These are phyloP conservation scores for Alviniconcha strummeri DNA, from an alignment of 2,888 invertebrate genomes.

Conservation along the genomic window DNA sequence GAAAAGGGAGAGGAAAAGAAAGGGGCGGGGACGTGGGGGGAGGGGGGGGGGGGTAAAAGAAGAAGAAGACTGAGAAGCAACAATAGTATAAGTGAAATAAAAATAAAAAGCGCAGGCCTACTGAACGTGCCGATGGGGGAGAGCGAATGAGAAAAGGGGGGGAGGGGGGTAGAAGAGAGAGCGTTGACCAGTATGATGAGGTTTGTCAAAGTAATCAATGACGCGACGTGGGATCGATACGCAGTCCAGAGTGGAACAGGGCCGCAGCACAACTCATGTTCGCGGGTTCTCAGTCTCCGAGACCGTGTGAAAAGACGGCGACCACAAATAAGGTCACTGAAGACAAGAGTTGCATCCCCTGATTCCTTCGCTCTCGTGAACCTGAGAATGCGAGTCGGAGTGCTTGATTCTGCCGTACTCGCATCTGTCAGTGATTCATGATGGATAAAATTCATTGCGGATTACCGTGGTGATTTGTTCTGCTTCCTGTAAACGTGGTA, in stretches of 20 bases:
- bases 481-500: not conserved
- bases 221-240: slow-evolving; percentile 19
- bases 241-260: too few species aligned
- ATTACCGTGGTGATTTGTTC: slow-evolving; percentile 10
- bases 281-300: too few species aligned
- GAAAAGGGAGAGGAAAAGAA: too few species aligned
- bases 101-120: too few species aligned
- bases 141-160: too few species aligned
- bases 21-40: too few species aligned
- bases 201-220: slow-evolving; percentile 20
- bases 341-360: slow-evolving; percentile 25
- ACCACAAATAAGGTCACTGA: slow-evolving; percentile 17
- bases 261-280: too few species aligned
- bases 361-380: slow-evolving; percentile 25
- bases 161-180: not conserved
- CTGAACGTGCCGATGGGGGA: too few species aligned
- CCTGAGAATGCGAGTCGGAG: slow-evolving; percentile 26
- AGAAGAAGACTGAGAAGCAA: too few species aligned
- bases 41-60: too few species aligned
- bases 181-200: not conserved
- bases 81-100: too few species aligned
- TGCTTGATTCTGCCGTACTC: slow-evolving; percentile 9
- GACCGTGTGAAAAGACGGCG: too few species aligned
- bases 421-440: slow-evolving; percentile 24
- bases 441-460: slow-evolving; percentile 26